These are phyloP conservation scores for Margaritifera margaritifera DNA, from an alignment of 2,888 invertebrate genomes.

Conservation along the genomic window DNA sequence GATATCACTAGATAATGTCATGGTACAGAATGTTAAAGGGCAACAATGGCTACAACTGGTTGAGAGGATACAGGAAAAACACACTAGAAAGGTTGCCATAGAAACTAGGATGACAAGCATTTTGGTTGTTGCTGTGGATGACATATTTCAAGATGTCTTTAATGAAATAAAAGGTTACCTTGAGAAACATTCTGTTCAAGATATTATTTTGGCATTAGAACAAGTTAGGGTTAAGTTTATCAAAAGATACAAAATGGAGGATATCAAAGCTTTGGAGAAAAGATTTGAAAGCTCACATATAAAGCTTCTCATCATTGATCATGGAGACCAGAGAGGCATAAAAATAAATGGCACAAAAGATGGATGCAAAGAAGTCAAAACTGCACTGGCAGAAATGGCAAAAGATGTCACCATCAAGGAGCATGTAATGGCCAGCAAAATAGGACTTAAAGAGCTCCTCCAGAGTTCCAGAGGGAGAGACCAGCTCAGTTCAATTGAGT, in stretches of 20 bases:
- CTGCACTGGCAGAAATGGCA: slow-evolving; percentile 11
- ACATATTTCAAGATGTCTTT: slow-evolving; percentile 13
- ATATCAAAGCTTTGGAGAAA: no score
- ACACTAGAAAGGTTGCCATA: slow-evolving; percentile 11
- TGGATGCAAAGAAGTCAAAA: slow-evolving; percentile 25
- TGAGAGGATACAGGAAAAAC: neutral
- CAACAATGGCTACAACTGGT: slow-evolving; percentile 4
- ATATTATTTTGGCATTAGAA: slow-evolving; percentile 14
- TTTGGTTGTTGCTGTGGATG: slow-evolving; percentile 8
- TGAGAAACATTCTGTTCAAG: slow-evolving; percentile 18
- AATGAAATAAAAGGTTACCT: slow-evolving; percentile 20
- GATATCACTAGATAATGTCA: slow-evolving; percentile 6
- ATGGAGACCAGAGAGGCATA: slow-evolving; percentile 10
- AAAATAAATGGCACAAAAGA: slow-evolving; percentile 26
- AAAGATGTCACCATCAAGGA: slow-evolving; percentile 19
- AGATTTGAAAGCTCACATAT: no score
- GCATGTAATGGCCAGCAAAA: slow-evolving; percentile 5
- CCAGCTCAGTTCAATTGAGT: slow-evolving; percentile 14
- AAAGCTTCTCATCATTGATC: no score
- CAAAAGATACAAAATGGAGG: no score
- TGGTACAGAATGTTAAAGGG: slow-evolving; percentile 4
- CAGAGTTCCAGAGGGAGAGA: slow-evolving; percentile 9
- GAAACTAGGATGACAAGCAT: slow-evolving; percentile 3
- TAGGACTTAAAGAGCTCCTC: slow-evolving; percentile 13
- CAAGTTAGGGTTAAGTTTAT: neutral